These are phyloP conservation scores for Macrobrachium rosenbergii DNA, from an alignment of 1,140 invertebrate genomes.

Conservation along the genomic window DNA sequence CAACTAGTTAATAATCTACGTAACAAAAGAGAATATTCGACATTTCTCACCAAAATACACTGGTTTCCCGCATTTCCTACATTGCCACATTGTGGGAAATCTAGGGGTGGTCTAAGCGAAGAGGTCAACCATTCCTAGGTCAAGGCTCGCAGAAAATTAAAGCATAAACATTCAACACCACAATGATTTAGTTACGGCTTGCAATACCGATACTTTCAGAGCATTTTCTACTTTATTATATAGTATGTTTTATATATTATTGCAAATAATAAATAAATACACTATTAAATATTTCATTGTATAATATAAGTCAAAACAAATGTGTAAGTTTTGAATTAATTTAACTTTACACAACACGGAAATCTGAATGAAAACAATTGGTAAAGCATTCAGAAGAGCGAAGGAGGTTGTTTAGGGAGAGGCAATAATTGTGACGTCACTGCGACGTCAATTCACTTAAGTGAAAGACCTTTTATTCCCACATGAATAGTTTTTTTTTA, in stretches of 20 bases:
- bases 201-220: no score
- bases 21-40: no score
- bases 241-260: no score
- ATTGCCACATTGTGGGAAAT: constrained; percentile 81
- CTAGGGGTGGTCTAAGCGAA: not conserved
- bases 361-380: not conserved
- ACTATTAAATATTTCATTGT: no score
- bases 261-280: no score
- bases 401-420: not conserved
- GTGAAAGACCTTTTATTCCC: no score
- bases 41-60: constrained; percentile 83
- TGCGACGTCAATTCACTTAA: not conserved
- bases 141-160: constrained; percentile 6
- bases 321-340: no score
- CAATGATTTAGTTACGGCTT: not conserved
- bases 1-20: no score
- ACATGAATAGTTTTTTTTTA: no score
- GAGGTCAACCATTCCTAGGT: not conserved
- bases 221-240: no score
- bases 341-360: no score
- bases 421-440: not conserved
- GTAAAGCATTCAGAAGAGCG: not conserved
- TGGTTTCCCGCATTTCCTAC: constrained; percentile 88
- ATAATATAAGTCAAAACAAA: no score
- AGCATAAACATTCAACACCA: not conserved